Evolutionary conservation across 2,888 invertebrate genomes (phyloP), one percentile per base, ranked within the genome.

Genomic region (Micropterix aruncella): DNA sequence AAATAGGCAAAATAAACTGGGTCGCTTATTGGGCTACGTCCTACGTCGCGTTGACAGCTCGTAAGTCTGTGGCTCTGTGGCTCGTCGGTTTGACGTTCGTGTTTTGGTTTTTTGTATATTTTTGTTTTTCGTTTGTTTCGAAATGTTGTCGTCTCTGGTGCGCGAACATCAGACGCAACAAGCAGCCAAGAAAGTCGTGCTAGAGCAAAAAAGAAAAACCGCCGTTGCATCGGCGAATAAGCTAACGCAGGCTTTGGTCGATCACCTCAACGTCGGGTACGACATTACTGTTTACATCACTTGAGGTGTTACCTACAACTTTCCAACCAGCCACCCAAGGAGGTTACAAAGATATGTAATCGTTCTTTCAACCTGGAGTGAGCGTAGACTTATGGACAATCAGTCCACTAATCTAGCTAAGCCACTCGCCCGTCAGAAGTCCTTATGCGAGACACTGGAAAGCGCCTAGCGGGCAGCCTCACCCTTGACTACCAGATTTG

Each of bases 261-360:
- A 97, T 64, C 95, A 97, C 62, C 73, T 99, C 16, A 99, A 99
- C 74, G 91, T 95, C 53, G 95, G 96, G 95, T 95, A 73, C 67
- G 72, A n/a, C n/a, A n/a, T n/a, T n/a, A n/a, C n/a, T n/a, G n/a
- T n/a, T n/a, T n/a, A n/a, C n/a, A n/a, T n/a, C n/a, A n/a, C n/a
- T n/a, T n/a, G n/a, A n/a, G n/a, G n/a, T n/a, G n/a, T n/a, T n/a
- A n/a, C n/a, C n/a, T n/a, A n/a, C n/a, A n/a, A n/a, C n/a, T n/a
- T n/a, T n/a, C n/a, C n/a, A n/a, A n/a, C n/a, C n/a, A n/a, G n/a
- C n/a, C n/a, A n/a, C n/a, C n/a, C n/a, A n/a, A n/a, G n/a, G n/a
- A n/a, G n/a, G n/a, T n/a, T n/a, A n/a, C n/a, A n/a, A n/a, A n/a
- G n/a, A n/a, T n/a, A n/a, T n/a, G n/a, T n/a, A n/a, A n/a, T n/a